phyloP scores from a whole-genome alignment of 2,888 invertebrate species.

The Chrysomela aeneicollis region DNA sequence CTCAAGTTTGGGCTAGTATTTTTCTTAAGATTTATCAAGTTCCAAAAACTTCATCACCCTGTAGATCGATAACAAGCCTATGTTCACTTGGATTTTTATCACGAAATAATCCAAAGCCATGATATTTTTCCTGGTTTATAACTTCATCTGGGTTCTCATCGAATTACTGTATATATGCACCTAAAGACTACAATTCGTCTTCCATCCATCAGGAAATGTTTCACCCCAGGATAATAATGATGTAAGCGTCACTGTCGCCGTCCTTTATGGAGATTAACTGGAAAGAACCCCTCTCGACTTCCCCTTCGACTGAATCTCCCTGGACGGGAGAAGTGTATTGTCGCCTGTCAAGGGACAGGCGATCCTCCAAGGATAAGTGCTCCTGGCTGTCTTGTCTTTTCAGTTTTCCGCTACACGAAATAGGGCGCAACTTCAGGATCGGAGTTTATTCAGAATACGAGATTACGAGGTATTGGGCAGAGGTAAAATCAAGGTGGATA shows the following conservation, averaged over 20 bases:
- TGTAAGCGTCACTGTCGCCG: background rate
- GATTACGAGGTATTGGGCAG: no score
- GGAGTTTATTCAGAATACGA: background rate
- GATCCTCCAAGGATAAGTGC: constrained; percentile 21
- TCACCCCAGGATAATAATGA: background rate
- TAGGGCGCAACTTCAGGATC: background rate
- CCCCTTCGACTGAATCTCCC: background rate
- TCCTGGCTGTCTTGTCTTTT: constrained; percentile 27
- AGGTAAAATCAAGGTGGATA: no score
- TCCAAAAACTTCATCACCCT: no score
- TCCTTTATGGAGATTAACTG: background rate
- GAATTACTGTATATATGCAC: no score
- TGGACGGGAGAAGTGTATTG: background rate
- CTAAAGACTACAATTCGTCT: background rate
- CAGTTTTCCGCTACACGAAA: constrained; percentile 2
- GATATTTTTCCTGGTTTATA: no score
- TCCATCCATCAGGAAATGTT: background rate
- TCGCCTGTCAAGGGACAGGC: constrained; percentile 20
- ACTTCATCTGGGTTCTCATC: no score
- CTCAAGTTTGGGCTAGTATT: no score
- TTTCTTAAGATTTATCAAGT: no score
- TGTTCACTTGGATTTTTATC: no score
- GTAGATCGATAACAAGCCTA: no score
- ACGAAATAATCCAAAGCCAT: no score
- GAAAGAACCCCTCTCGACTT: background rate